Conservation (phyloP, 1,140 invertebrate species). For the Riptortus pedestris region DNA sequence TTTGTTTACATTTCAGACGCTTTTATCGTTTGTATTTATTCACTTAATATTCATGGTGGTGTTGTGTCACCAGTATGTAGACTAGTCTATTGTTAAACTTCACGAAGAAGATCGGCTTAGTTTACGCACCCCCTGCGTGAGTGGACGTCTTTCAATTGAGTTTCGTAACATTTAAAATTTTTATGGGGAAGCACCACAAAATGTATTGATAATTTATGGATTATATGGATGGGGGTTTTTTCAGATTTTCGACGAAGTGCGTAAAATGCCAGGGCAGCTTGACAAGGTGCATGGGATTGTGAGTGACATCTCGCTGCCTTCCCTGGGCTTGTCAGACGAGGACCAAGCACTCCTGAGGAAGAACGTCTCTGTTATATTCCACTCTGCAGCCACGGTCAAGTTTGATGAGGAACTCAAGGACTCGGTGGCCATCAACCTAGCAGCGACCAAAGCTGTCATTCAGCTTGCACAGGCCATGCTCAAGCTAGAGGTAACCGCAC, state of each 20-base stretch:
- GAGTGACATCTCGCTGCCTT: slow-evolving; percentile 61
- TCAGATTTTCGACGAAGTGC: slow-evolving; percentile 9
- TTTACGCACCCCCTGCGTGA: no score
- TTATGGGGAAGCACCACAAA: no score
- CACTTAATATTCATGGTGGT: no score
- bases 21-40: no score
- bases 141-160: no score
- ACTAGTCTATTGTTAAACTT: no score
- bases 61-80: no score
- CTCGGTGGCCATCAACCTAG: slow-evolving; percentile 81
- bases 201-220: no score
- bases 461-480: slow-evolving; percentile 77
- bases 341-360: slow-evolving; percentile 50
- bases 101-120: no score
- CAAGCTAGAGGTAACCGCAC: slow-evolving; percentile 65
- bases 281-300: neutral
- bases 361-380: slow-evolving; percentile 79
- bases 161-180: no score
- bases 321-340: slow-evolving; percentile 43
- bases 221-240: neutral
- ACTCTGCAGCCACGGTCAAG: slow-evolving; percentile 92
- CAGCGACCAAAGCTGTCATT: slow-evolving; percentile 73
- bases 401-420: slow-evolving; percentile 94
- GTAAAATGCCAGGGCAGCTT: neutral
- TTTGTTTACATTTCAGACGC: no score